Base-by-base conservation (phyloP, 2,888 invertebrate genomes). In the Uropetala carovei region DNA sequence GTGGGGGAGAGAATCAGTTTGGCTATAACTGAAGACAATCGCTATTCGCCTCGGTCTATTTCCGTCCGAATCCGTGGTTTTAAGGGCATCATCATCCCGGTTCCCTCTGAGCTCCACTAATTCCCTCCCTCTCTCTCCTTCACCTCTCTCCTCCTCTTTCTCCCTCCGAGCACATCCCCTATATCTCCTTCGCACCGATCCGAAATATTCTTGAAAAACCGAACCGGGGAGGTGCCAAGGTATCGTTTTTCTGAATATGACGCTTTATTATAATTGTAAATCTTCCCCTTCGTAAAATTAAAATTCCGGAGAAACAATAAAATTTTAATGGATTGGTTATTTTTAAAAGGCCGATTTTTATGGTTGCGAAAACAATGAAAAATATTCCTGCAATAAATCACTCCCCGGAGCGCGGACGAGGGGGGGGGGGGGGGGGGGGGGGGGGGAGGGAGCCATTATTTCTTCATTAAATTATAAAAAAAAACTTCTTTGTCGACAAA, bases 301-400 rank as follows among this genome's bases (percentile, higher is more conserved):
- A 75, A 75, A 75, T 75, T 75, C 75, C 75, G 9, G 75, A 75
- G 75, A 75, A 27, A 11, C 22, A 27, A 75, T 75, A 75, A 75
- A 75, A 75, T 75, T 7, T 75, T 75, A 75, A 75, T 75, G 75
- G 68, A 68, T 68, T 18, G 68, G 75, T 75, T 75, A 75, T 75
- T 75, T 75, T 75, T 75, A 75, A 75, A 75, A 22, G 27, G 11
- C 18, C 18, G 68, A 11, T 75, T 75, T 27, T 75, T 27, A 75
- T 27, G 75, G 75, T 27, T 75, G 75, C 27, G 27, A 75, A 75
- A 75, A 75, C 75, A 75, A 75, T 75, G 75, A 75, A 14, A 75
- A 75, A 27, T 75, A 75, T 75, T 27, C 75, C 75, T 13, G 27
- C 18, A 27, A 75, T 75, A 75, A 75, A 75, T 75, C 75, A 75